phyloP scores from a whole-genome alignment of 2,888 invertebrate species.

The Scrobipalpa costella region DNA sequence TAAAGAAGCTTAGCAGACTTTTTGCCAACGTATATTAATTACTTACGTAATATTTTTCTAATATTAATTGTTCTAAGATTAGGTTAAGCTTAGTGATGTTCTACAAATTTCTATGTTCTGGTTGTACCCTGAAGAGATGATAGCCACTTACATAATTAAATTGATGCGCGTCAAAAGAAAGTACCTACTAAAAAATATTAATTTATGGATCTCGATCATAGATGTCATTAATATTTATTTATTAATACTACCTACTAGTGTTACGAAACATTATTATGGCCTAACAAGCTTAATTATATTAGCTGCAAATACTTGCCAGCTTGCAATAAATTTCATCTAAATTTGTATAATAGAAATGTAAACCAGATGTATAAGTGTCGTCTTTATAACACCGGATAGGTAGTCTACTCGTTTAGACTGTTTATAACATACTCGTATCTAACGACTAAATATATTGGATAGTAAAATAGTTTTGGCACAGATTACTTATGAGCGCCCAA shows the following conservation, averaged over 20 bases:
- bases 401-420: too few species aligned
- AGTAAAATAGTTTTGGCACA: not conserved
- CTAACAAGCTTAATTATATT: not conserved
- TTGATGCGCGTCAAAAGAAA: not conserved
- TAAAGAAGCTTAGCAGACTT: too few species aligned
- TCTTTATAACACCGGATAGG: not conserved
- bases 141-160: not conserved
- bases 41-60: too few species aligned
- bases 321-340: not conserved
- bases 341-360: not conserved
- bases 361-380: not conserved
- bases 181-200: not conserved
- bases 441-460: not conserved
- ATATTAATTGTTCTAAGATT: too few species aligned
- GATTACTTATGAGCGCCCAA: too few species aligned
- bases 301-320: not conserved
- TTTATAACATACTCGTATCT: not conserved
- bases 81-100: too few species aligned
- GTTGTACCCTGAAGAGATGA: too few species aligned
- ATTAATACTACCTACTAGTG: not conserved
- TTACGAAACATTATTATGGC: constrained; percentile 9
- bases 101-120: too few species aligned
- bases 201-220: constrained; percentile 34
- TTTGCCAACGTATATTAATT: too few species aligned
- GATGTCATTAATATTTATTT: constrained; percentile 1